phyloP scores from a whole-genome alignment of 2,113 vertebrate genomes.

The Callocephalon fimbriatum region DNA sequence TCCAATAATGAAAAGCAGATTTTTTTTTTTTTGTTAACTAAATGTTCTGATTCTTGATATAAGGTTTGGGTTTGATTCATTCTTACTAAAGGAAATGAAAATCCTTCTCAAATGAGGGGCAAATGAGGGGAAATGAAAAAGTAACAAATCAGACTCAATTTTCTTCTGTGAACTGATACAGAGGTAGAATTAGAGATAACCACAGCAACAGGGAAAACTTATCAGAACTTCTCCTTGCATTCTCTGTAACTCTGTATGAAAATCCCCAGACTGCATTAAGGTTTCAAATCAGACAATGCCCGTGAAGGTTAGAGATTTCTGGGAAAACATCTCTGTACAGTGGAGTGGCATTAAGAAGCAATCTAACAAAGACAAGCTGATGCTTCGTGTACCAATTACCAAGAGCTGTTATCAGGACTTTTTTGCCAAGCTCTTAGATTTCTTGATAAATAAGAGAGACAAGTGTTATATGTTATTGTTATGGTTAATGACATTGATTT shows the following conservation, averaged over 20 bases:
- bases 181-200: constrained; percentile 29
- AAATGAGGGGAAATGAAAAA: neutral
- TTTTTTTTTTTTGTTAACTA: neutral
- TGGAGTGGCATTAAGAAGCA: constrained; percentile 7
- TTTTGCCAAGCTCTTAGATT: constrained; percentile 24
- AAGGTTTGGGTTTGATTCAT: neutral
- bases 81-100: neutral
- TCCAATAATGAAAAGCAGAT: neutral
- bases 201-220: neutral
- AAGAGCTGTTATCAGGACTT: constrained; percentile 16
- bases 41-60: neutral
- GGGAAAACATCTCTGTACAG: neutral
- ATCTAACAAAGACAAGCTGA: constrained; percentile 49
- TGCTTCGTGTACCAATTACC: constrained; percentile 52
- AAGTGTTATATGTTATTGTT: constrained; percentile 11
- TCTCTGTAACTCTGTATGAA: neutral
- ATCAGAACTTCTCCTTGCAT: neutral
- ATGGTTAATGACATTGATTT: constrained; percentile 38
- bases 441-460: constrained; percentile 43
- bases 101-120: neutral
- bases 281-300: constrained; percentile 33
- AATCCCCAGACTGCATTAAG: constrained; percentile 41
- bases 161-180: constrained; percentile 6
- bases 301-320: constrained; percentile 24
- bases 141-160: neutral